Evolutionary conservation across 2,113 vertebrate species (phyloP).

Genomic region (Melanerpes aurifrons): DNA sequence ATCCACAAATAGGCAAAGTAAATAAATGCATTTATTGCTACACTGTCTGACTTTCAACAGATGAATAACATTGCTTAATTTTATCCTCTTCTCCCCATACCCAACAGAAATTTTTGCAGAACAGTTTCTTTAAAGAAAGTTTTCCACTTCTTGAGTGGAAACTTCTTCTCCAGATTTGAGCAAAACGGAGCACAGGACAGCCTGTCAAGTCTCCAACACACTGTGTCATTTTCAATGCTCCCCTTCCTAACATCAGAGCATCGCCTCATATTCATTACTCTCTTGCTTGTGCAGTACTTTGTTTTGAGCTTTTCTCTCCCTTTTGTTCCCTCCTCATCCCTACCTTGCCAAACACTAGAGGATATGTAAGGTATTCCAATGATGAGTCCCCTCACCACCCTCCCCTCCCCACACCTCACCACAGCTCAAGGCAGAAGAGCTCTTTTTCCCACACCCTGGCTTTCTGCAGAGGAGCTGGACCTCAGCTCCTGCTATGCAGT

Average conservation of each 20-base stretch:
- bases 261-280: not conserved
- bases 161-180: not conserved
- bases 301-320: not conserved
- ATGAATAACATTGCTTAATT: not conserved
- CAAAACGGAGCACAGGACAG: not conserved
- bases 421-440: not conserved
- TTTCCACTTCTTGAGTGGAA: not conserved
- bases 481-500: not conserved
- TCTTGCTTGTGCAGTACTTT: not conserved
- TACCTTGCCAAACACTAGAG: not conserved
- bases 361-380: rapidly evolving
- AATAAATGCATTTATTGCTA: not conserved
- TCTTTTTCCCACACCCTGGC: not conserved
- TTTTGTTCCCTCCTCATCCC: not conserved
- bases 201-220: not conserved
- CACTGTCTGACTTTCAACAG: not conserved
- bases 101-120: not conserved
- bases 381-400: too few relatives aligned
- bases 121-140: not conserved
- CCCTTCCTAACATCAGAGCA: not conserved
- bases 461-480: not conserved
- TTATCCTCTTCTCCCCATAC: not conserved
- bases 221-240: not conserved
- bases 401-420: not conserved
- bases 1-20: not conserved